These are phyloP conservation scores for Diachasma alloeum DNA, from an alignment of 1,140 invertebrate species.

Conservation along the genomic window DNA sequence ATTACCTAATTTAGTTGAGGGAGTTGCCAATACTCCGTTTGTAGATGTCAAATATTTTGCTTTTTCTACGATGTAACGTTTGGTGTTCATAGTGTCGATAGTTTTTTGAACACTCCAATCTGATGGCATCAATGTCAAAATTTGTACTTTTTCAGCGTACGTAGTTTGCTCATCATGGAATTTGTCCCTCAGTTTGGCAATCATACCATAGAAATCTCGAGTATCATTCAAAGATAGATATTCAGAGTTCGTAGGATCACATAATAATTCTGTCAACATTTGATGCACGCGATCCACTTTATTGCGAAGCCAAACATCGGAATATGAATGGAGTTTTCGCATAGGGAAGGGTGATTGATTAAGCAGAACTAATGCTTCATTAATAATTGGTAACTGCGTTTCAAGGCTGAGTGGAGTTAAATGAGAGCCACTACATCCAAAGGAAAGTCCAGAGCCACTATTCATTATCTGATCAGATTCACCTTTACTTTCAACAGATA, in stretches of 20 bases:
- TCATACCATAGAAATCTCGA: background rate
- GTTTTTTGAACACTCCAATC: background rate
- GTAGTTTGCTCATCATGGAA: constrained; percentile 17
- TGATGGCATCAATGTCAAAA: too few relatives aligned
- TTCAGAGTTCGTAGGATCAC: too few relatives aligned
- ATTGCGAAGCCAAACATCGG: background rate
- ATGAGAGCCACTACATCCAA: background rate
- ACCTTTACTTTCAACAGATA: too few relatives aligned
- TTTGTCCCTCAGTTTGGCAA: constrained; percentile 11
- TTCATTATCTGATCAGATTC: too few relatives aligned
- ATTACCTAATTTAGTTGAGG: background rate
- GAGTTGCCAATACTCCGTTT: background rate
- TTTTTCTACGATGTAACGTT: background rate
- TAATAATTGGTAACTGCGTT: too few relatives aligned
- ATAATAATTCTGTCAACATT: background rate
- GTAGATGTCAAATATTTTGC: background rate
- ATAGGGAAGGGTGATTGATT: too few relatives aligned
- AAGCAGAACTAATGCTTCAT: too few relatives aligned
- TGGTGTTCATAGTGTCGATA: background rate
- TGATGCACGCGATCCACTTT: background rate
- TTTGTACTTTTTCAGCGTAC: constrained; percentile 17
- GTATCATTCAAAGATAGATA: too few relatives aligned
- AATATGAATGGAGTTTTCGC: too few relatives aligned
- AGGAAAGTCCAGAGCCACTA: background rate
- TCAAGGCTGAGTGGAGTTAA: background rate